Conservation (phyloP, 2,797 vertebrate genomes). For the Microctenopoma steveboyesi region DNA sequence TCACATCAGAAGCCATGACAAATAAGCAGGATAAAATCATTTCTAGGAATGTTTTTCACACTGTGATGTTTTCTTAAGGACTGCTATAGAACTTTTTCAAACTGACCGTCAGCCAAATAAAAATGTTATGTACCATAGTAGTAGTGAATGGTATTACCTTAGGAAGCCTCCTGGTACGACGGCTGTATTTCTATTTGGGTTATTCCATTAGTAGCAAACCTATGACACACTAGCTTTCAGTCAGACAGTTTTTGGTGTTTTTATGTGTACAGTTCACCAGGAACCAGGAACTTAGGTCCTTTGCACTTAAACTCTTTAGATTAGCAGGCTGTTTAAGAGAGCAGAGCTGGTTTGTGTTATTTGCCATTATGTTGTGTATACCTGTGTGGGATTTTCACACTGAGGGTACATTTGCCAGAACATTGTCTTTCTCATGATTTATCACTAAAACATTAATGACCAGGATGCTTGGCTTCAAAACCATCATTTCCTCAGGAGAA, state of each 20-base stretch:
- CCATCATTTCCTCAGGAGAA: slow-evolving; percentile 17
- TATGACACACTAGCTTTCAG: neutral
- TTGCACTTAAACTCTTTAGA: neutral
- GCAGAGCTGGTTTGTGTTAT: slow-evolving; percentile 9
- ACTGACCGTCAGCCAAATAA: neutral
- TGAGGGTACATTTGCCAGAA: neutral
- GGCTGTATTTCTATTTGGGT: slow-evolving; percentile 3
- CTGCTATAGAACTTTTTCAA: slow-evolving; percentile 3
- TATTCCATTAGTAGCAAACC: neutral
- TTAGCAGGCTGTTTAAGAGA: neutral
- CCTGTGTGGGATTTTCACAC: neutral
- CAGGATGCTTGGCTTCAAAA: neutral
- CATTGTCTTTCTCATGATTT: neutral
- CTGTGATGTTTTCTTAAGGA: neutral
- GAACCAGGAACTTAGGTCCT: neutral
- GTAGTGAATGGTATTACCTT: neutral
- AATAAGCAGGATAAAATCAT: slow-evolving; percentile 3
- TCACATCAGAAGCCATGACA: slow-evolving; percentile 3
- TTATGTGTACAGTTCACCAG: neutral
- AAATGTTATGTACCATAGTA: neutral
- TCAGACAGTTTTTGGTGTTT: neutral
- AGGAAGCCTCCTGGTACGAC: neutral
- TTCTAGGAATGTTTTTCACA: slow-evolving; percentile 2
- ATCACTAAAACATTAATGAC: neutral
- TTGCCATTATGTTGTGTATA: neutral